A percentile compares a stretch with the other conserved stretches of the same genome.
Evolutionary conservation across 2,797 vertebrate species (phyloP).

Genomic region (Chromis chromis): DNA sequence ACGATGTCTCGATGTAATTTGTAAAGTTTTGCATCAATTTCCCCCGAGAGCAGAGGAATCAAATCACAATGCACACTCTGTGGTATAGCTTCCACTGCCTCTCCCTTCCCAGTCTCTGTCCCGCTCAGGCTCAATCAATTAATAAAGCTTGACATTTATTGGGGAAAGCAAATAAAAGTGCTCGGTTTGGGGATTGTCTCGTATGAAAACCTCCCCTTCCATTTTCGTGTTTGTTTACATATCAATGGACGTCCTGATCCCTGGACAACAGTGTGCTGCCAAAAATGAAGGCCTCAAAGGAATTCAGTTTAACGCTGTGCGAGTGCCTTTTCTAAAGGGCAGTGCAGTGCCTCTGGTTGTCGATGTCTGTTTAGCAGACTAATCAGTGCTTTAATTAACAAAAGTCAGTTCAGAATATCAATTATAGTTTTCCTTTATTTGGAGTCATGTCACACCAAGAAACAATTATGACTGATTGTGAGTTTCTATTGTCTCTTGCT

Average conservation of each 20-base stretch:
- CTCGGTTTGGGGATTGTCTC: slow-evolving; percentile 48
- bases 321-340: slow-evolving; percentile 77
- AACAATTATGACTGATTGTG: slow-evolving; percentile 78
- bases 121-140: slow-evolving; percentile 52
- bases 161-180: slow-evolving; percentile 58
- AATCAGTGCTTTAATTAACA: slow-evolving; percentile 84
- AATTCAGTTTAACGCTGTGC: slow-evolving; percentile 58
- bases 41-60: slow-evolving; percentile 19
- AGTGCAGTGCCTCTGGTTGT: slow-evolving; percentile 72
- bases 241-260: slow-evolving; percentile 58
- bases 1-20: background rate
- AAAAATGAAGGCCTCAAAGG: slow-evolving; percentile 60
- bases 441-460: slow-evolving; percentile 73
- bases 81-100: slow-evolving; percentile 16
- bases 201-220: slow-evolving; percentile 48
- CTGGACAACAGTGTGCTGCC: slow-evolving; percentile 36
- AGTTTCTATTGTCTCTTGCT: slow-evolving; percentile 71
- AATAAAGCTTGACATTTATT: slow-evolving; percentile 75
- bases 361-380: slow-evolving; percentile 78
- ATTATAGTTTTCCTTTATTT: slow-evolving; percentile 76
- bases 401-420: slow-evolving; percentile 82
- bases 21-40: slow-evolving; percentile 35
- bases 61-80: slow-evolving; percentile 37
- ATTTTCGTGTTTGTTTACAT: slow-evolving; percentile 65
- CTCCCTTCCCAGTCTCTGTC: slow-evolving; percentile 13